Evolutionary conservation across 2,113 vertebrate species (phyloP).

Genomic region (Holacanthus passer): DNA sequence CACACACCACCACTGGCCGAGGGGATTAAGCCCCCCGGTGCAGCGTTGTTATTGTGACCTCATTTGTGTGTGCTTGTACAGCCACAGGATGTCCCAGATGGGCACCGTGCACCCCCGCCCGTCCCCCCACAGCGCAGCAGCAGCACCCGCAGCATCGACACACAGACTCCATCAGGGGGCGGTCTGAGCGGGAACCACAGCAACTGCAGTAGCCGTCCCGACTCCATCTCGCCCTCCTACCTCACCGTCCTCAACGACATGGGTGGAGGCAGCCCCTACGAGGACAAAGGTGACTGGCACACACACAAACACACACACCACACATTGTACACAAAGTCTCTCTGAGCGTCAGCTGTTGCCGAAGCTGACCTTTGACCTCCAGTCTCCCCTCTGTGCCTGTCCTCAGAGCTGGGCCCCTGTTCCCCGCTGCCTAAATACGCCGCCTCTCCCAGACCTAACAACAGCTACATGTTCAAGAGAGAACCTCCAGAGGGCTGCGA

Average conservation of each 20-base stretch:
- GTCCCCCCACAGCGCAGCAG: conserved; percentile 91
- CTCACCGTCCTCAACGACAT: conserved; percentile 93
- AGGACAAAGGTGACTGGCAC: conserved; percentile 90
- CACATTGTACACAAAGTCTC: neutral
- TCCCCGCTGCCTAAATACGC: conserved; percentile 98
- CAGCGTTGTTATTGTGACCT: conserved; percentile 47
- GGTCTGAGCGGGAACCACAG: conserved; percentile 88
- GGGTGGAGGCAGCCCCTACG: conserved; percentile 92
- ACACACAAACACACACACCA: neutral
- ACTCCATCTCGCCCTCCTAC: conserved; percentile 94
- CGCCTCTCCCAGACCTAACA: conserved; percentile 98
- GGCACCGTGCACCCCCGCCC: conserved; percentile 95
- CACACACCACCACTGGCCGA: neutral
- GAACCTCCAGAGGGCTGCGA: conserved; percentile 99
- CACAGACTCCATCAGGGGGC: conserved; percentile 94
- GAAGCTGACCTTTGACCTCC: conserved; percentile 16
- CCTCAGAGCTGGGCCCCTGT: conserved; percentile 93
- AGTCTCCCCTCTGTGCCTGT: conserved; percentile 5
- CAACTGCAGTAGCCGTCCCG: conserved; percentile 96
- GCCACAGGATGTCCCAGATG: conserved; percentile 97
- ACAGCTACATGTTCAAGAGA: conserved; percentile 99
- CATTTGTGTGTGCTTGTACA: conserved; percentile 64
- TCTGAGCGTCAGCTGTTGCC: neutral
- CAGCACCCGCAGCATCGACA: conserved; percentile 97
- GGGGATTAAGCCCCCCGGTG: conserved; percentile 13